Conservation (phyloP, 2,113 vertebrate genomes). For the Cervus canadensis region DNA sequence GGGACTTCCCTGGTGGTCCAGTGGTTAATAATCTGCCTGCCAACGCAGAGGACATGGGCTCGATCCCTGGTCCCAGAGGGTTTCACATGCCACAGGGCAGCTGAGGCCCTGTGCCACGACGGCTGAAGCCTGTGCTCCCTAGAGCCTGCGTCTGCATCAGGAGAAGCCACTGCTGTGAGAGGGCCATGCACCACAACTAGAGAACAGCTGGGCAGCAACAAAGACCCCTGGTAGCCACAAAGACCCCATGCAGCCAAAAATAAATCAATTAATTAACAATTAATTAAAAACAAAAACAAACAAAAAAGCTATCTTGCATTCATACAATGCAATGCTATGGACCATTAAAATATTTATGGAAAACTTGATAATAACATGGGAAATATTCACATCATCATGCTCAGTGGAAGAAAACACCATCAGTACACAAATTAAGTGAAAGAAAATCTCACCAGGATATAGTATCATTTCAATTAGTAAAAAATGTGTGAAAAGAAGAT, state of each 20-base stretch:
- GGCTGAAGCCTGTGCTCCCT: not conserved
- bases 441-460: not conserved
- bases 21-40: not conserved
- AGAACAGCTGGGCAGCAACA: not conserved
- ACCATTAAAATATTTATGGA: not conserved
- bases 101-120: not conserved
- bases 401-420: not conserved
- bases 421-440: not conserved
- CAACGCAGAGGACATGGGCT: not conserved
- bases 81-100: not conserved
- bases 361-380: not conserved
- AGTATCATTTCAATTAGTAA: not conserved
- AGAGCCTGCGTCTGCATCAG: not conserved
- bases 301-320: not conserved
- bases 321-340: not conserved
- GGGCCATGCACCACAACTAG: accelerated
- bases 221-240: not conserved
- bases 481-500: not conserved
- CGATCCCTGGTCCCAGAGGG: not conserved
- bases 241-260: not conserved
- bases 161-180: not conserved
- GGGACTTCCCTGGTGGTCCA: not conserved
- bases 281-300: not conserved
- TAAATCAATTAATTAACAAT: not conserved
- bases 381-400: not conserved